Percentiles rank a stretch among this genome's conserved stretches.
These are phyloP conservation scores for Sphyrna mokarran DNA, from an alignment of 2,113 vertebrate genomes.

Conservation along the genomic window DNA sequence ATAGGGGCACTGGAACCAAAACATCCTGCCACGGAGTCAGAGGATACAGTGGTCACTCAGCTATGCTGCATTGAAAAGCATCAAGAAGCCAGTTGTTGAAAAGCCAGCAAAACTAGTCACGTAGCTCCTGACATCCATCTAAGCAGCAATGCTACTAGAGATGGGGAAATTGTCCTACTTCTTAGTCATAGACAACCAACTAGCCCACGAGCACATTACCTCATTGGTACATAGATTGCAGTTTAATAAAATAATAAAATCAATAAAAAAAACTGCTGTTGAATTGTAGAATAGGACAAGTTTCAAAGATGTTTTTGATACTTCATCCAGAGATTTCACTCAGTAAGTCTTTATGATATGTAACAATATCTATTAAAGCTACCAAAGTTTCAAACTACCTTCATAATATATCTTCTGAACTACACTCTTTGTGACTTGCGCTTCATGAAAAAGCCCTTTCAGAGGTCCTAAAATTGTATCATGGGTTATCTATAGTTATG, in stretches of 20 bases:
- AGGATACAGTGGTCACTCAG: not conserved
- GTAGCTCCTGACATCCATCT: not conserved
- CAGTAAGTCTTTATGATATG: not conserved
- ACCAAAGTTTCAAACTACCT: not conserved
- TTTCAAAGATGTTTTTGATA: not conserved
- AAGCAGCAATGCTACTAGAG: not conserved
- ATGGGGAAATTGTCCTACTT: not conserved
- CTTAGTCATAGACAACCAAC: not conserved
- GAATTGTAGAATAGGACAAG: not conserved
- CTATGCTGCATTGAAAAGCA: not conserved
- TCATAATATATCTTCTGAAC: not conserved
- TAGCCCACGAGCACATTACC: not conserved
- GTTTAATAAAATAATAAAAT: too few relatives aligned
- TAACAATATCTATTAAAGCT: not conserved
- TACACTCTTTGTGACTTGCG: not conserved
- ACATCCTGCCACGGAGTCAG: not conserved
- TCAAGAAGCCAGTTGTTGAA: not conserved
- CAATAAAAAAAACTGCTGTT: not conserved
- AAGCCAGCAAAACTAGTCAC: not conserved
- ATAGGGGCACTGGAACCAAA: not conserved
- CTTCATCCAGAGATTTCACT: not conserved
- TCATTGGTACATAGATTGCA: not conserved
- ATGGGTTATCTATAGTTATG: not conserved
- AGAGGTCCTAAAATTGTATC: not conserved
- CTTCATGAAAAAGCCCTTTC: not conserved